A percentile compares a stretch with the other conserved stretches of the same genome.
phyloP scores from a whole-genome alignment of 2,113 vertebrate genomes.

The Gymnocephalus cernua region DNA sequence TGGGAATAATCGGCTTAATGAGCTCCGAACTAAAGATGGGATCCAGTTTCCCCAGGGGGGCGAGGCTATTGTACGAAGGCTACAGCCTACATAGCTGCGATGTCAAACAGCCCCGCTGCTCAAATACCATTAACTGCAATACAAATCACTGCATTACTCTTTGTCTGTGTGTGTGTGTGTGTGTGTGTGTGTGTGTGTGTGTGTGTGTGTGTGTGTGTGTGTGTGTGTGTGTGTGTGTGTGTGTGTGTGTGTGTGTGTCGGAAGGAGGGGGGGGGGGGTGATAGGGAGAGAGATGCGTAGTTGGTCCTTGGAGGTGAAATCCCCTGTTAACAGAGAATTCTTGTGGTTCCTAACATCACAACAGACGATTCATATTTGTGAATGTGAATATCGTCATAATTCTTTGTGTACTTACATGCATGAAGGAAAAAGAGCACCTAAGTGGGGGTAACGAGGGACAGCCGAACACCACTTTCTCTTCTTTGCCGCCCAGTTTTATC shows the following conservation, averaged over 20 bases:
- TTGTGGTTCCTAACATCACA: constrained; percentile 9
- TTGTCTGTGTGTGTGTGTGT: constrained; percentile 11
- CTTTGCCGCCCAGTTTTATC: background rate
- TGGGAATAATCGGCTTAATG: constrained; percentile 77
- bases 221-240: background rate
- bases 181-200: background rate
- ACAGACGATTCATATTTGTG: background rate
- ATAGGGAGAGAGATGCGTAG: background rate
- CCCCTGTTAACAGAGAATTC: background rate
- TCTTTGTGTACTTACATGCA: too few relatives aligned
- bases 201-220: constrained; percentile 5
- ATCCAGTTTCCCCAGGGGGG: constrained; percentile 63
- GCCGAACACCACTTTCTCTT: background rate
- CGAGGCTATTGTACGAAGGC: constrained; percentile 61
- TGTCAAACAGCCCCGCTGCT: constrained; percentile 67
- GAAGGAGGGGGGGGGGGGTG: background rate
- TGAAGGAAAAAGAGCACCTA: background rate
- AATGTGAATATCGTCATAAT: too few relatives aligned
- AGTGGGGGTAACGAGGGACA: background rate
- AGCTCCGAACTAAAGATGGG: constrained; percentile 72
- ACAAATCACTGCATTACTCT: constrained; percentile 34
- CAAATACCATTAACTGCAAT: constrained; percentile 45
- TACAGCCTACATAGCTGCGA: constrained; percentile 50
- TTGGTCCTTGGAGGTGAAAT: constrained; percentile 1
- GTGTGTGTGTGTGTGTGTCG: background rate